Base-by-base conservation (phyloP, 2,797 vertebrate species). In the Enteromius thamalakanensis region DNA sequence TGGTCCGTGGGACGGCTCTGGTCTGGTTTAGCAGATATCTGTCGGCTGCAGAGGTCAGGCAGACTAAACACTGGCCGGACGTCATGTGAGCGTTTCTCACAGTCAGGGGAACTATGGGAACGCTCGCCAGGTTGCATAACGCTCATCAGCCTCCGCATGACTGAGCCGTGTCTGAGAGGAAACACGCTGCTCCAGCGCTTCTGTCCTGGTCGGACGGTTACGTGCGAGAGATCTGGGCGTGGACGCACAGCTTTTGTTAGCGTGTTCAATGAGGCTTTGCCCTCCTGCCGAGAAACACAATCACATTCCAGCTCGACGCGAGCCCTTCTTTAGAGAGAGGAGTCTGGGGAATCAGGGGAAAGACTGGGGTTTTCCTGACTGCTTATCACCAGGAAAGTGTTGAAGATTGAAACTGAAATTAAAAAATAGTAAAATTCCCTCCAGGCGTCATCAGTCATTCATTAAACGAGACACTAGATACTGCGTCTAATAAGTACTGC, bases 251-350 rank as follows among this genome's bases (percentile, higher is more conserved):
- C 11, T 64, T 47, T 47, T 78, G 76, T 55, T 49, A 7, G 6
- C 1, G 4, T 21, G 42, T 26, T 65, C 49, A 78, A 84, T 80
- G 71, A 68, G 87, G 45, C 37, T 32, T 51, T 78, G 88, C 90
- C 93, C 94, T 90, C 93, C 93, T 83, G 78, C 90, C 72, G 92
- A 4, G 51, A 51, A 87, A 89, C 90, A 94, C 92, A 93, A 94
- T 92, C 88, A 87, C 85, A 85, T 89, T 90, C 90, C 85, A 29
- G 60, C 60, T 29, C 23, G 12, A 26, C 23, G 12, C 5, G 2
- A 29, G 53, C 26, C 86, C 70, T 82, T 80, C 76, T 85, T 85
- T 80, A 60, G n/a, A 60, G 55, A 58, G 6, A 19, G 17, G 2
- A 17, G 6, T 3, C 14, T 47, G 14, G 47, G 14, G 19, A 53